Evolutionary conservation across 1,140 invertebrate genomes (phyloP).

Genomic region (Sarcophaga peregrina): DNA sequence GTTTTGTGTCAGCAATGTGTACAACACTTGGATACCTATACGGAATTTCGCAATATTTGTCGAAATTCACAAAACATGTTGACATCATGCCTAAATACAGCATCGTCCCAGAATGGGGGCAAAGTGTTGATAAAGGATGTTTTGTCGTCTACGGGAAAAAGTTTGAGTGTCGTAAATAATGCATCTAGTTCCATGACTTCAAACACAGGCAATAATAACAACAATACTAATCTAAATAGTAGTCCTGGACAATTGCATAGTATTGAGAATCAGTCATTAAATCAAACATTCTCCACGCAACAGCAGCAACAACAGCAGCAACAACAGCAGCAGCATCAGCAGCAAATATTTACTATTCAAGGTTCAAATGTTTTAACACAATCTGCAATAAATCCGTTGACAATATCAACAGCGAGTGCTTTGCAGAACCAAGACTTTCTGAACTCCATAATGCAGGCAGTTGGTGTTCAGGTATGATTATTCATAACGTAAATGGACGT

Average conservation of each 20-base stretch:
- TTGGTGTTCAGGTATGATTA: conserved; percentile 55
- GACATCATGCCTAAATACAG: conserved; percentile 74
- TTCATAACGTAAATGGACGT: background rate
- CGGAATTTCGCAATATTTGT: conserved; percentile 74
- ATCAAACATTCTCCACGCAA: conserved; percentile 50
- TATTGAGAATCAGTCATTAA: background rate
- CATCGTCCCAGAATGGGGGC: conserved; percentile 74
- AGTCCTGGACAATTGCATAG: background rate
- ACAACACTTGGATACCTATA: conserved; percentile 72
- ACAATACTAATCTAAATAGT: background rate
- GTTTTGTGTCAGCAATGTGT: conserved; percentile 76
- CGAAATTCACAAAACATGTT: conserved; percentile 76
- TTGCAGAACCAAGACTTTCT: conserved; percentile 53
- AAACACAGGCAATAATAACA: conserved; percentile 26
- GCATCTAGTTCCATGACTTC: conserved; percentile 46
- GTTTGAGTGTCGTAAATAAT: conserved; percentile 55
- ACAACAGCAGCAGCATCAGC: conserved; percentile 1
- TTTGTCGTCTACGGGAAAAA: conserved; percentile 55
- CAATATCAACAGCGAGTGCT: background rate
- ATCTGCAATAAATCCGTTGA: background rate
- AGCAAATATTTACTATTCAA: conserved; percentile 8
- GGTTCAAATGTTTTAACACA: conserved; percentile 14
- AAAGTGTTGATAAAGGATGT: conserved; percentile 73
- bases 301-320: background rate
- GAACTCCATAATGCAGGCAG: conserved; percentile 63